Conservation (phyloP, 2,113 vertebrate genomes). For the Centrocercus urophasianus region DNA sequence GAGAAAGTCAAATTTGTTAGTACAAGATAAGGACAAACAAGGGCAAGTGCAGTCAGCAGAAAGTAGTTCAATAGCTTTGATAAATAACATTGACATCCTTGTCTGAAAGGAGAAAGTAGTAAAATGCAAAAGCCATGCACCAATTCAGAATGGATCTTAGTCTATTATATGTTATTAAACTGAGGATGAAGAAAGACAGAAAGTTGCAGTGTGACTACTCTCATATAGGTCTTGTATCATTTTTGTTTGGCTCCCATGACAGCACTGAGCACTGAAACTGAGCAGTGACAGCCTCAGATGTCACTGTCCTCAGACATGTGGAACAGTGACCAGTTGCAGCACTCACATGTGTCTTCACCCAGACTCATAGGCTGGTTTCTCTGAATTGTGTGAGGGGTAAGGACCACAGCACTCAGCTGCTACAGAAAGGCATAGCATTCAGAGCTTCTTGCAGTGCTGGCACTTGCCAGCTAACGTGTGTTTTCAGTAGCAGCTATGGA, state of each 20-base stretch:
- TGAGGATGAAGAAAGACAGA: background rate
- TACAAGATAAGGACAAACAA: background rate
- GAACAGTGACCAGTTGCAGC: background rate
- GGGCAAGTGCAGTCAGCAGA: background rate
- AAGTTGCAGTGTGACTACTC: background rate
- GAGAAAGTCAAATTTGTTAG: background rate
- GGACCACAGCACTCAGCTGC: background rate
- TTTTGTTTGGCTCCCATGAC: background rate
- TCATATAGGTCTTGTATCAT: background rate
- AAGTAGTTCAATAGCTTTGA: background rate
- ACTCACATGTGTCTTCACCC: fast-evolving
- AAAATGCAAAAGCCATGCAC: background rate
- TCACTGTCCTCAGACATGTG: background rate
- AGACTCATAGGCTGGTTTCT: background rate
- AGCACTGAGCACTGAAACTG: background rate
- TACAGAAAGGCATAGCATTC: background rate
- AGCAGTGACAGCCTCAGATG: fast-evolving
- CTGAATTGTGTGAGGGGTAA: background rate
- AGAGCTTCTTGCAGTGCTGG: background rate
- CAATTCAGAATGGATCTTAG: background rate
- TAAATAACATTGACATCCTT: background rate
- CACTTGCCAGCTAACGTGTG: background rate
- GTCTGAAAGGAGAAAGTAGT: background rate
- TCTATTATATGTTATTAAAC: background rate
- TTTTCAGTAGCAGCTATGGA: background rate